Conservation (phyloP, 2,797 vertebrate genomes). For the Urocyon cinereoargenteus region DNA sequence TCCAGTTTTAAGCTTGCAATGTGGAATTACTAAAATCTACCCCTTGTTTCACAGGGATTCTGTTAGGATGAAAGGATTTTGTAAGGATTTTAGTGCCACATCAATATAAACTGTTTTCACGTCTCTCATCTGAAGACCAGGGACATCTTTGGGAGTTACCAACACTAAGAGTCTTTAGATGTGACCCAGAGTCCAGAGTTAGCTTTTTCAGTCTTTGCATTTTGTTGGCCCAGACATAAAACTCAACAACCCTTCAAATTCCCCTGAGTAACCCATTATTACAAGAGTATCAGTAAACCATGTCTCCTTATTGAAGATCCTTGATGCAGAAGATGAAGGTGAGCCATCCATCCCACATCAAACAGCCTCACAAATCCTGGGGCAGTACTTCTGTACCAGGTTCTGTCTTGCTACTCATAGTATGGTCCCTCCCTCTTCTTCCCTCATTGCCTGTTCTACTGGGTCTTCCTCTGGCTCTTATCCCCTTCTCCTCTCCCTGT, state of each 20-base stretch:
- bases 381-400: not conserved
- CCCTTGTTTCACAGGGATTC: not conserved
- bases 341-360: not conserved
- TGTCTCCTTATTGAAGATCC: not conserved
- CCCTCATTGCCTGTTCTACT: rapidly evolving
- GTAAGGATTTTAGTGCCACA: not conserved
- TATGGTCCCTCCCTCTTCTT: not conserved
- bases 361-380: not conserved
- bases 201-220: not conserved
- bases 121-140: not conserved
- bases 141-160: not conserved
- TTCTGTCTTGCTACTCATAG: not conserved
- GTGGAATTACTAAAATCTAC: not conserved
- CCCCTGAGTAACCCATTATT: not conserved
- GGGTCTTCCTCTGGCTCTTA: too few species aligned
- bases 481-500: too few species aligned
- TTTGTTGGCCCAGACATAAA: not conserved
- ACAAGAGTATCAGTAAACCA: not conserved
- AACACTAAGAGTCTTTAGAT: not conserved
- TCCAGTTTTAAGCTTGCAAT: not conserved
- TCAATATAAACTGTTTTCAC: not conserved
- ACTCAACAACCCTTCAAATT: not conserved
- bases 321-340: not conserved
- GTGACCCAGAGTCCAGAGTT: too few species aligned
- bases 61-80: not conserved